Evolutionary conservation across 2,113 vertebrate species (phyloP).

Genomic region (Ammodytes dubius): DNA sequence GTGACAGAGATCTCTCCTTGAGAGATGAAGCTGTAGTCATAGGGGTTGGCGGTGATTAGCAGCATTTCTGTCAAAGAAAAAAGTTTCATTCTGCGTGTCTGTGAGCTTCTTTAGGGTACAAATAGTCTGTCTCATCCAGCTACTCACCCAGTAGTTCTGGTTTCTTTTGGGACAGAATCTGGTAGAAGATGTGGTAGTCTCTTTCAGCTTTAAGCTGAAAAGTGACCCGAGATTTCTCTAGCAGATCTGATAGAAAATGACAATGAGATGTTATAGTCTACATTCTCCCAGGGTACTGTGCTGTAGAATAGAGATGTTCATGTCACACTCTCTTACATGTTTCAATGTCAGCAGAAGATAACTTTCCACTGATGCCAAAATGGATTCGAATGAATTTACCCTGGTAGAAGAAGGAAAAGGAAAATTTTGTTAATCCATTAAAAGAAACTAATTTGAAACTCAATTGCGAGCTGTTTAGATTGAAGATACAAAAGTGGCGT

Average conservation of each 20-base stretch:
- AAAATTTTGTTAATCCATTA: background rate
- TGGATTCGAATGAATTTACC: slow-evolving; percentile 97
- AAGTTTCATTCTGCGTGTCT: background rate
- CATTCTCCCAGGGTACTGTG: background rate
- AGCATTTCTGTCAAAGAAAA: slow-evolving; percentile 74
- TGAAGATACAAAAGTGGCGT: background rate
- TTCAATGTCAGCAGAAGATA: slow-evolving; percentile 94
- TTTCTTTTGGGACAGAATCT: slow-evolving; percentile 93
- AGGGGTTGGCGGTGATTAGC: slow-evolving; percentile 82
- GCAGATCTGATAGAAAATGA: slow-evolving; percentile 83
- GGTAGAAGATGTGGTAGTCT: slow-evolving; percentile 96
- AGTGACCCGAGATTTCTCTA: slow-evolving; percentile 94
- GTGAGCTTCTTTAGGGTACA: background rate
- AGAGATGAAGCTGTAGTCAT: slow-evolving; percentile 80
- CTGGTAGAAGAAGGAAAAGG: slow-evolving; percentile 66
- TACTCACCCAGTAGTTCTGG: slow-evolving; percentile 90
- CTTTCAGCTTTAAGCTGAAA: slow-evolving; percentile 94
- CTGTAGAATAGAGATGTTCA: background rate
- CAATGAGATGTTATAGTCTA: background rate
- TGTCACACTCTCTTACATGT: slow-evolving; percentile 86
- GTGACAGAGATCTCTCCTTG: slow-evolving; percentile 81
- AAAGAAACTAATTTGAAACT: background rate
- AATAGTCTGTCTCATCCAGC: background rate
- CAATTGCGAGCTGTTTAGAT: background rate
- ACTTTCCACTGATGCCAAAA: slow-evolving; percentile 92